Percentiles rank a stretch among this genome's conserved stretches.
Evolutionary conservation across 2,113 vertebrate species (phyloP).

Genomic region (Tetrao urogallus): DNA sequence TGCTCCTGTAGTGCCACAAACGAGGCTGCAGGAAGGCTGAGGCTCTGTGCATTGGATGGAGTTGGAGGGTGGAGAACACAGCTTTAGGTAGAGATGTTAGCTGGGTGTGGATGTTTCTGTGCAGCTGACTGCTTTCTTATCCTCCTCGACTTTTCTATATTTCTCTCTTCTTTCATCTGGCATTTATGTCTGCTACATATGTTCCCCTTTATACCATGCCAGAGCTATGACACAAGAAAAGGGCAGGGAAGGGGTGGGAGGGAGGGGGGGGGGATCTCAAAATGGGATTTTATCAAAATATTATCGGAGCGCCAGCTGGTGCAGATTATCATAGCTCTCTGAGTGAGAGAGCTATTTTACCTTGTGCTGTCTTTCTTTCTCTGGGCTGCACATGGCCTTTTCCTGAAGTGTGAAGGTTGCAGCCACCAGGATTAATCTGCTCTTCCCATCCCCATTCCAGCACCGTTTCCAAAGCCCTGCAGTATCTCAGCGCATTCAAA

Average conservation of each 20-base stretch:
- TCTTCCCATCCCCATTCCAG: not conserved
- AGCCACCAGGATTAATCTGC: not conserved
- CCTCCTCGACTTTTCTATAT: not conserved
- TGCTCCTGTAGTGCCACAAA: accelerated
- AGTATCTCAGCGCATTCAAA: not conserved
- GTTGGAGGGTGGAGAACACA: not conserved
- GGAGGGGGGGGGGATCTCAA: not conserved
- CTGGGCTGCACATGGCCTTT: not conserved
- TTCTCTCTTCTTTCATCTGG: not conserved
- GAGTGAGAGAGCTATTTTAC: slow-evolving; percentile 17
- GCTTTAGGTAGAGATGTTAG: not conserved
- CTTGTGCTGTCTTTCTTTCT: not conserved
- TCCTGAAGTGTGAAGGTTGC: not conserved
- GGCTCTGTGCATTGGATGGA: not conserved
- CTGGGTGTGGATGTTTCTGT: accelerated
- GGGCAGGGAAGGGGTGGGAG: not conserved
- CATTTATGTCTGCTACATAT: not conserved
- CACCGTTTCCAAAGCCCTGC: not conserved
- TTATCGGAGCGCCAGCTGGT: slow-evolving; percentile 33
- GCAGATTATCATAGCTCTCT: not conserved
- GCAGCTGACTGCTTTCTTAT: not conserved
- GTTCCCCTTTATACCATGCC: not conserved
- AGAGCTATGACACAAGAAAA: slow-evolving; percentile 7
- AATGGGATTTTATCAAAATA: slow-evolving; percentile 50
- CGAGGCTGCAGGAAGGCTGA: not conserved